These are phyloP conservation scores for Gonioctena quinquepunctata DNA, from an alignment of 1,140 invertebrate species.

Conservation along the genomic window DNA sequence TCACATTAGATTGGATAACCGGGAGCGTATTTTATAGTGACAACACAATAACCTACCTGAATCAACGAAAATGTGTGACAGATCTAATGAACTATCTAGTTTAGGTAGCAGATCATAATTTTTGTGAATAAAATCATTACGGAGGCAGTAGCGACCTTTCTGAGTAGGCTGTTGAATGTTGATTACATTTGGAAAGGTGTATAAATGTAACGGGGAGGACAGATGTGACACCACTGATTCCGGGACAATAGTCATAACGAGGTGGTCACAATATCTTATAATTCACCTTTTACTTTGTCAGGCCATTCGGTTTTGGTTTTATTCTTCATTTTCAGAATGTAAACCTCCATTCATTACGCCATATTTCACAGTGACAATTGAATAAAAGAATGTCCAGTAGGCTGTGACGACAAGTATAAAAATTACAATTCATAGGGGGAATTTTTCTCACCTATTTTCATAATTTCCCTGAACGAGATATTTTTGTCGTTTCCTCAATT, in stretches of 20 bases:
- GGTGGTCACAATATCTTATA: slow-evolving; percentile 7
- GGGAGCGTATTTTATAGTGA: no score
- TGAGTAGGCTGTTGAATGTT: not conserved
- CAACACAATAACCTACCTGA: not conserved
- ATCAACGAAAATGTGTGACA: not conserved
- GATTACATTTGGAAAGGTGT: not conserved
- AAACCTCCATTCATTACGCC: slow-evolving; percentile 1
- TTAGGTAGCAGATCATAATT: not conserved
- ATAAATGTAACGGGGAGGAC: slow-evolving; percentile 1
- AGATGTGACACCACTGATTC: not conserved
- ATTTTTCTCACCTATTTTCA: no score
- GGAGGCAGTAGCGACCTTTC: not conserved
- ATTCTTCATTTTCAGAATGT: not conserved
- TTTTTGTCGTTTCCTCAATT: no score
- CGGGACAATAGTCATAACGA: slow-evolving; percentile 9
- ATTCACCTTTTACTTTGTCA: slow-evolving; percentile 1
- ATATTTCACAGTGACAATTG: slow-evolving; percentile 6
- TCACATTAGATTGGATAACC: no score
- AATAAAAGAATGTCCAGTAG: slow-evolving; percentile 7
- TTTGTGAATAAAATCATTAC: not conserved
- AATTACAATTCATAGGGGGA: not conserved
- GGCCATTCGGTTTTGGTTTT: not conserved
- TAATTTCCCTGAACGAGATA: no score
- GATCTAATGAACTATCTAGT: not conserved
- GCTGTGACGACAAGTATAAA: not conserved